Conservation (phyloP, 1,140 invertebrate species). For the Carcinoscorpius rotundicauda region DNA sequence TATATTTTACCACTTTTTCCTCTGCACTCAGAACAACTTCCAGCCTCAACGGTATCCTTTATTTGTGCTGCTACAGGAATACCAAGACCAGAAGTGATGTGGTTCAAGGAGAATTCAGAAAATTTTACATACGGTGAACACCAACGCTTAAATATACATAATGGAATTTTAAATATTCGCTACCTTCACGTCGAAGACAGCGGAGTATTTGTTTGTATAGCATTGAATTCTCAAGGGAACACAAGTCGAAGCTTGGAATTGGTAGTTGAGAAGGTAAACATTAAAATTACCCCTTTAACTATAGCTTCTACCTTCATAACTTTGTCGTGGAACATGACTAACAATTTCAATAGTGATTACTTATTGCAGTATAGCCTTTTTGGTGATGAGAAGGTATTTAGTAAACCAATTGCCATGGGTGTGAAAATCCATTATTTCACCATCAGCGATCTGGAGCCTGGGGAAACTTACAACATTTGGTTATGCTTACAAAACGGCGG, state of each 20-base stretch:
- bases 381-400: constrained; percentile 1
- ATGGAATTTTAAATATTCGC: constrained; percentile 81
- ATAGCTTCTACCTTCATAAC: constrained; percentile 24
- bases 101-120: not conserved
- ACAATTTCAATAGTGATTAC: constrained; percentile 18
- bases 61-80: constrained; percentile 2
- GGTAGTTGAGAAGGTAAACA: constrained; percentile 10
- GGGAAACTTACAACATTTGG: constrained; percentile 18
- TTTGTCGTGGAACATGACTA: constrained; percentile 23
- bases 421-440: constrained; percentile 24
- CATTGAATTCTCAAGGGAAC: constrained; percentile 10
- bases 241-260: not conserved
- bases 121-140: not conserved
- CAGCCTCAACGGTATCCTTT: not conserved
- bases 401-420: constrained; percentile 15
- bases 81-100: not conserved
- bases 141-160: not conserved
- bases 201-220: constrained; percentile 59
- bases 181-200: constrained; percentile 58
- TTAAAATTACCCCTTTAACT: constrained; percentile 20
- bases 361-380: constrained; percentile 15
- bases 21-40: not conserved
- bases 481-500: constrained; percentile 19
- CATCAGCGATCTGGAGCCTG: constrained; percentile 22
- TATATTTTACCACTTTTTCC: constrained; percentile 4